A percentile compares a stretch with the other conserved stretches of the same genome.
Conservation (phyloP, 1,140 invertebrate genomes). For the Drosophila leontia region DNA sequence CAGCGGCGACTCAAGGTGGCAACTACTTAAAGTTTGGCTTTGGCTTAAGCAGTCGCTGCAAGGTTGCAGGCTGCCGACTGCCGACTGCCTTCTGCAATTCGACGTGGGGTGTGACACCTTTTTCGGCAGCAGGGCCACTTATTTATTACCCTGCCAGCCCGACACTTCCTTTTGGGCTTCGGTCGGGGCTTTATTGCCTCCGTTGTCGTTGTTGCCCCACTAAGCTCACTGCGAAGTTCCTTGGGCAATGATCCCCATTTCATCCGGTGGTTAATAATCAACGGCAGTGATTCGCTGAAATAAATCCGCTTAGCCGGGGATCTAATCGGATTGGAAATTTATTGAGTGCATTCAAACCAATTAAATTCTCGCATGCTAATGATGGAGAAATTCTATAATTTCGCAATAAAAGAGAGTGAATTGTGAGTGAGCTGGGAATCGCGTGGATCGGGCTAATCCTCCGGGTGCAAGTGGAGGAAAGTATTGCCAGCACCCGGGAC, state of each 20-base stretch:
- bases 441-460: constrained; percentile 26
- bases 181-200: constrained; percentile 5
- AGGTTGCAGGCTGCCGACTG: constrained; percentile 1
- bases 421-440: constrained; percentile 32
- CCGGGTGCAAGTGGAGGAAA: constrained; percentile 9
- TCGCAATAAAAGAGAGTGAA: constrained; percentile 11
- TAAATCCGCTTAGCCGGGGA: constrained; percentile 10
- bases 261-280: constrained; percentile 24
- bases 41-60: constrained; percentile 55
- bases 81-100: constrained; percentile 18
- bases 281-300: neutral
- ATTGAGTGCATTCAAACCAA: constrained; percentile 31
- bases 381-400: constrained; percentile 25
- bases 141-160: constrained; percentile 57
- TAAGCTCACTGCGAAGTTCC: constrained; percentile 18
- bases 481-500: constrained; percentile 30
- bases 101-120: constrained; percentile 42
- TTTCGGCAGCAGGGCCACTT: constrained; percentile 59
- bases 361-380: constrained; percentile 33
- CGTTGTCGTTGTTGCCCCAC: neutral
- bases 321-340: constrained; percentile 23
- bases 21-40: constrained; percentile 74
- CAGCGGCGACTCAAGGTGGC: constrained; percentile 67
- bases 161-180: constrained; percentile 35
- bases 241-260: constrained; percentile 28